Evolutionary conservation across 92 coral and sea anemone genomes (phyloP).

Genomic region (Epizoanthus illoricatus): DNA sequence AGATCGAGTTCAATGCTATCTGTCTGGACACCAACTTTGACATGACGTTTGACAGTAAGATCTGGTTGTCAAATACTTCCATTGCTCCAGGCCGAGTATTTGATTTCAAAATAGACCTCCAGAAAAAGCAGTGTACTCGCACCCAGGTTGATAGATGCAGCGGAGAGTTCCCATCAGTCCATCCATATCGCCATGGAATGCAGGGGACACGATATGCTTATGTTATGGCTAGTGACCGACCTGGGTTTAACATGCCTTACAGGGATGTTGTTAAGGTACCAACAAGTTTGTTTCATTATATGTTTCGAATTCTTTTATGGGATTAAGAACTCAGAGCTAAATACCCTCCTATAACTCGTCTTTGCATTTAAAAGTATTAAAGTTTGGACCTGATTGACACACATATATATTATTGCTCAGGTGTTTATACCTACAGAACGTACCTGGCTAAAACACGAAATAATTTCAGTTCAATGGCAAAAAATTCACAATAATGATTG

Average conservation of each 20-base stretch:
- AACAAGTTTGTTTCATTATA: neutral
- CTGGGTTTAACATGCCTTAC: conserved; percentile 75
- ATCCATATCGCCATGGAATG: conserved; percentile 83
- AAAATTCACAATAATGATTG: no score
- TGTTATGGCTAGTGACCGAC: conserved; percentile 84
- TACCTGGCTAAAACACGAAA: no score
- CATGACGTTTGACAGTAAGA: conserved; percentile 78
- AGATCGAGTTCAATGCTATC: conserved; percentile 66
- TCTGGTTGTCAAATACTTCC: conserved; percentile 80
- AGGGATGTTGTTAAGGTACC: conserved; percentile 82
- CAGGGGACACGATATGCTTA: conserved; percentile 65
- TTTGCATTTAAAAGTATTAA: no score
- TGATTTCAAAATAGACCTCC: conserved; percentile 63
- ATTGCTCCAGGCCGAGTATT: conserved; percentile 72
- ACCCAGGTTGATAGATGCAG: conserved; percentile 65
- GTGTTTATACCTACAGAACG: no score
- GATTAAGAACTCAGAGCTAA: no score
- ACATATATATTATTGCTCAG: no score
- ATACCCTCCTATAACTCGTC: no score
- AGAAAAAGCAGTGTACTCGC: conserved; percentile 58
- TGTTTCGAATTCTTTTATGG: no score
- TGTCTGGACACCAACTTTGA: conserved; percentile 80
- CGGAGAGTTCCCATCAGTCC: conserved; percentile 72
- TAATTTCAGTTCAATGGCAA: no score
- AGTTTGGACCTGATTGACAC: no score